Evolutionary conservation across 2,888 invertebrate genomes (phyloP).

Genomic region (Unio delphinus): DNA sequence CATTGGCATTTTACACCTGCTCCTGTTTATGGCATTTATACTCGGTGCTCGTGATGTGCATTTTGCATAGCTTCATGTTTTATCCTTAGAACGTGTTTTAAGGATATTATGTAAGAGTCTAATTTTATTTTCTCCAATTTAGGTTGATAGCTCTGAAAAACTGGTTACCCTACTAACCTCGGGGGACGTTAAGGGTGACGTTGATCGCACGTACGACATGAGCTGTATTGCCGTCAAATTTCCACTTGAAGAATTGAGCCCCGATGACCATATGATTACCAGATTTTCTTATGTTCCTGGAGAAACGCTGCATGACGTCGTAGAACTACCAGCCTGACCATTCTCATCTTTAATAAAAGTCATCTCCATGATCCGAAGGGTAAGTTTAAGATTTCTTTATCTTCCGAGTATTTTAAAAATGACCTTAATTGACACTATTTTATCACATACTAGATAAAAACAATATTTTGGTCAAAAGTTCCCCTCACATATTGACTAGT

Average conservation of each 20-base stretch:
- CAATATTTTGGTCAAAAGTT: too few species aligned
- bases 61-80: background rate
- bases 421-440: too few species aligned
- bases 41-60: too few species aligned
- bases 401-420: too few species aligned
- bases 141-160: conserved; percentile 35
- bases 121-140: background rate
- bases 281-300: conserved; percentile 29
- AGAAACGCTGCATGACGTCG: conserved; percentile 16
- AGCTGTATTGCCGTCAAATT: conserved; percentile 29
- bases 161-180: conserved; percentile 19
- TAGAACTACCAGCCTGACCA: conserved; percentile 24
- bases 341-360: background rate
- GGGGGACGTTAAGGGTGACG: background rate
- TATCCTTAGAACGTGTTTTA: background rate
- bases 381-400: too few species aligned
- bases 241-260: conserved; percentile 29
- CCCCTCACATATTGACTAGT: too few species aligned
- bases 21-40: too few species aligned
- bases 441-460: too few species aligned
- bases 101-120: background rate
- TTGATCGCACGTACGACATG: conserved; percentile 27
- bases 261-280: conserved; percentile 28
- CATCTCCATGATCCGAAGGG: too few species aligned
- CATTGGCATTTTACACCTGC: too few species aligned